These are phyloP conservation scores for Oenanthe melanoleuca DNA, from an alignment of 2,113 vertebrate genomes.

Conservation along the genomic window DNA sequence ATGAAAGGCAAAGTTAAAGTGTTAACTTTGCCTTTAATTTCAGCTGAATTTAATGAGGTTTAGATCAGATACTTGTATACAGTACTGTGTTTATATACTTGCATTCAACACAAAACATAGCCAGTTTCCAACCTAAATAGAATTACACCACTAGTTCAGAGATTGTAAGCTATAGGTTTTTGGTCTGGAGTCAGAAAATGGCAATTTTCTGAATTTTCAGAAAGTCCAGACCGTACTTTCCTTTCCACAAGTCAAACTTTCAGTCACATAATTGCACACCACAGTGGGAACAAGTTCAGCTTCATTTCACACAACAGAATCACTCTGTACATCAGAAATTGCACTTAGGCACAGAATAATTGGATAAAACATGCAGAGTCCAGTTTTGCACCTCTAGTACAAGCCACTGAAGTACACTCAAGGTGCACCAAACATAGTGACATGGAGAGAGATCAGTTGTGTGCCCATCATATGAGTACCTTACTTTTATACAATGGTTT, in stretches of 20 bases:
- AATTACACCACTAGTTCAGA: not conserved
- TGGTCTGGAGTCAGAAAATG: not conserved
- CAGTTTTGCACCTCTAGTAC: not conserved
- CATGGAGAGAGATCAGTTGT: not conserved
- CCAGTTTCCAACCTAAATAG: not conserved
- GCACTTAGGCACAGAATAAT: not conserved
- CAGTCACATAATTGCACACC: not conserved
- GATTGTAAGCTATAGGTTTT: not conserved
- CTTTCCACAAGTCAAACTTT: not conserved
- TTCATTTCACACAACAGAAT: not conserved
- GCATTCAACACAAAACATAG: not conserved
- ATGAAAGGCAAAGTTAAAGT: too few species aligned
- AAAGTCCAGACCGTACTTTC: not conserved
- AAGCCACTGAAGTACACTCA: not conserved
- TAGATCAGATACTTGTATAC: not conserved
- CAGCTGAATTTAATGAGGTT: not conserved
- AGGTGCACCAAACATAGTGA: not conserved
- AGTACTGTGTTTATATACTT: not conserved
- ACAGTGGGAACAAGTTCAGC: not conserved
- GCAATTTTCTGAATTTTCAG: not conserved
- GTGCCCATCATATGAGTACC: not conserved
- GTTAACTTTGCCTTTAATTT: not conserved
- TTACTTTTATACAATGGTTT: not conserved
- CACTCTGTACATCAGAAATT: not conserved
- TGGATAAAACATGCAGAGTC: not conserved